These are phyloP conservation scores for Pitta sordida DNA, from an alignment of 2,113 vertebrate genomes.

Conservation along the genomic window DNA sequence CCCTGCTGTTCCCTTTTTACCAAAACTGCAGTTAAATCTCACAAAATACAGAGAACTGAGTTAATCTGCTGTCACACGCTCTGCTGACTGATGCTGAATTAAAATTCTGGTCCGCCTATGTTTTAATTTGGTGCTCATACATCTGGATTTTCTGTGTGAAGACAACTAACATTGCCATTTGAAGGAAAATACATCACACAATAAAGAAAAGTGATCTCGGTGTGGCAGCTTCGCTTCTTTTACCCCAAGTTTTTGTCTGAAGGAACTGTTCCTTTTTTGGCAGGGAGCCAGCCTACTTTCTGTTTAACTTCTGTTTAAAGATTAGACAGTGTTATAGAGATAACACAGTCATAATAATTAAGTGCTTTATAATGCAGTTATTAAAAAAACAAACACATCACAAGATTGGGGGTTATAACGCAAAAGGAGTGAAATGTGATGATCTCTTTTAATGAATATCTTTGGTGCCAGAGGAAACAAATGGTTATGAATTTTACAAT, in stretches of 20 bases:
- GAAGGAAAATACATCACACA: not conserved
- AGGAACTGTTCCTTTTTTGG: not conserved
- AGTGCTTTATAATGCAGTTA: not conserved
- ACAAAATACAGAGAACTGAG: not conserved
- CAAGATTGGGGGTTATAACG: not conserved
- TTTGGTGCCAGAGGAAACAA: not conserved
- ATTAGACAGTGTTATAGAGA: not conserved
- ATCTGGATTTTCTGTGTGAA: not conserved
- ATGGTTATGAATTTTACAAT: not conserved
- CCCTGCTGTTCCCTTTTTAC: not conserved
- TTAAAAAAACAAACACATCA: not conserved
- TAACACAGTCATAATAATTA: not conserved
- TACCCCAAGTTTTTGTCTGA: not conserved
- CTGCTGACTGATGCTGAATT: not conserved
- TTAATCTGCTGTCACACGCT: not conserved
- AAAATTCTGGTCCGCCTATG: not conserved
- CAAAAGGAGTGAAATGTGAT: not conserved
- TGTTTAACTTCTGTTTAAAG: constrained; percentile 25
- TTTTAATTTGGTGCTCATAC: not conserved
- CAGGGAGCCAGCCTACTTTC: not conserved
- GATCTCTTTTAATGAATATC: not conserved
- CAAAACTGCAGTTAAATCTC: not conserved
- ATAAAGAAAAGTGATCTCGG: not conserved
- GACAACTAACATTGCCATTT: not conserved
- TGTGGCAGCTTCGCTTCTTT: not conserved